Evolutionary conservation across 2,113 vertebrate genomes (phyloP).

Genomic region (Taurulus bubalis): DNA sequence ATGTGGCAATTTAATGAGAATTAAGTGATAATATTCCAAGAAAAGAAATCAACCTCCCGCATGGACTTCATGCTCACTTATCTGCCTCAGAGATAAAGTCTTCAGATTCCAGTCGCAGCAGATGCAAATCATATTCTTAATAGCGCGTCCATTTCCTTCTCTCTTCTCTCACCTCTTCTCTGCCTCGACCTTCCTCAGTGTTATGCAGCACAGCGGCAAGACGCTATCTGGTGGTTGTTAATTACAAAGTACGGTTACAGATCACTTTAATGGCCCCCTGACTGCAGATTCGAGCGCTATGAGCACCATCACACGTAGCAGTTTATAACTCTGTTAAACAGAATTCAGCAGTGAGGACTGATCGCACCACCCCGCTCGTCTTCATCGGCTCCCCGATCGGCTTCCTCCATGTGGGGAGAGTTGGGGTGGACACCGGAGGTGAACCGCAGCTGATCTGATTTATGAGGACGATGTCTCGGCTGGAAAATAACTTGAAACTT

Average conservation of each 20-base stretch:
- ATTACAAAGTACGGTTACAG: constrained; percentile 70
- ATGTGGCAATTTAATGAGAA: not conserved
- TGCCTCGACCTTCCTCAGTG: constrained; percentile 1
- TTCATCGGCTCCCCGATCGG: not conserved
- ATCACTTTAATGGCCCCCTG: constrained; percentile 68
- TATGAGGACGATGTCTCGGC: constrained; percentile 2
- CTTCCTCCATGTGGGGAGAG: not conserved
- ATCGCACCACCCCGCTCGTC: constrained; percentile 46
- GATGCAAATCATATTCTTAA: not conserved
- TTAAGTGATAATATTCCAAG: not conserved
- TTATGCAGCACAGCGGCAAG: constrained; percentile 14
- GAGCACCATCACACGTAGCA: constrained; percentile 53
- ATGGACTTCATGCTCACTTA: not conserved
- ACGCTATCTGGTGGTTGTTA: constrained; percentile 55
- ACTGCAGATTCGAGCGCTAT: constrained; percentile 68
- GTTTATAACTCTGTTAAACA: constrained; percentile 76
- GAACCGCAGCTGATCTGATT: constrained; percentile 13
- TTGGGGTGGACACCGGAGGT: not conserved
- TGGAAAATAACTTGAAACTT: not conserved
- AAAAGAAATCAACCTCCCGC: not conserved
- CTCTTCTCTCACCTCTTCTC: not conserved
- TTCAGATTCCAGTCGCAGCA: not conserved
- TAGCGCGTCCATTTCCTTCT: not conserved
- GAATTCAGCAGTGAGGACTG: constrained; percentile 57
- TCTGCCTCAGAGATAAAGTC: not conserved